A percentile compares a stretch with the other conserved stretches of the same genome.
Conservation (phyloP, 1,140 invertebrate species). For the Zaprionus ghesquierei region DNA sequence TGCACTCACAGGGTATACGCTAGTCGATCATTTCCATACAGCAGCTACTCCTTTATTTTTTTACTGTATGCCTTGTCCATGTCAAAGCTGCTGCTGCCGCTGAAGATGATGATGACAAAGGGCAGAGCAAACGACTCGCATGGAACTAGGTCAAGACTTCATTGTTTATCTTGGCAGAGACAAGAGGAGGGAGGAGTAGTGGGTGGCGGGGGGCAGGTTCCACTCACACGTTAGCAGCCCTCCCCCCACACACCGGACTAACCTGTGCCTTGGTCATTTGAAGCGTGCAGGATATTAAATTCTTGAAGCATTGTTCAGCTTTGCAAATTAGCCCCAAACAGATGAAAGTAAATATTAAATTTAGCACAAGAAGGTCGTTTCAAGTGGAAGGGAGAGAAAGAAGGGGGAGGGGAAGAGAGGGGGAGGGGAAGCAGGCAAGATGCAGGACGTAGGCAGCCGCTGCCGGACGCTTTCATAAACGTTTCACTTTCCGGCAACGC, state of each 20-base stretch:
- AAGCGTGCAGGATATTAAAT: conserved; percentile 50
- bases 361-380: conserved; percentile 59
- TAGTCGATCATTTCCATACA: background rate
- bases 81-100: conserved; percentile 27
- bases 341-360: conserved; percentile 65
- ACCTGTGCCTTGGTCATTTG: conserved; percentile 34
- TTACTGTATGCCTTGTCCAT: conserved; percentile 23
- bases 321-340: conserved; percentile 57
- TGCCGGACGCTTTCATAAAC: conserved; percentile 69
- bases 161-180: conserved; percentile 64
- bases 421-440: background rate
- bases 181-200: background rate
- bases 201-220: background rate
- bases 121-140: conserved; percentile 52
- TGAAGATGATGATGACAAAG: conserved; percentile 69
- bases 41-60: background rate
- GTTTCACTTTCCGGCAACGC: conserved; percentile 73
- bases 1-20: background rate
- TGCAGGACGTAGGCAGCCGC: background rate
- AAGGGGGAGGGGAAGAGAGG: background rate
- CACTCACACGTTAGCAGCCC: conserved; percentile 24
- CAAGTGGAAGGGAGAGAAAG: background rate
- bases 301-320: conserved; percentile 61
- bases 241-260: background rate
- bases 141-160: conserved; percentile 70